Conservation (phyloP, 2,113 vertebrate species). For the Cyanoderma ruficeps region DNA sequence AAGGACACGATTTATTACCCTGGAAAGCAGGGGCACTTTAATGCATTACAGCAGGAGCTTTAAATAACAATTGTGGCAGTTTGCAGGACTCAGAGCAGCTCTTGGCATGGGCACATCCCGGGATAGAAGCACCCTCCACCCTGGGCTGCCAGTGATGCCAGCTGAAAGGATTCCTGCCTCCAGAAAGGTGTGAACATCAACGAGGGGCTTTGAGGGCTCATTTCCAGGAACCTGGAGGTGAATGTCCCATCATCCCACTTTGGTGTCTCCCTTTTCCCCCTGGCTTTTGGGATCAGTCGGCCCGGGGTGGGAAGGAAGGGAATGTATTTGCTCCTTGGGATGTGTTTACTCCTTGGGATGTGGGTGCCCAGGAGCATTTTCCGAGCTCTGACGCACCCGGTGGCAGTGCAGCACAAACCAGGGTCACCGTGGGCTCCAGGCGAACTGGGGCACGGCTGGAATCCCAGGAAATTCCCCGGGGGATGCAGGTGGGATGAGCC, state of each 20-base stretch:
- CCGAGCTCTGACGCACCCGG: not conserved
- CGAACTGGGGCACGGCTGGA: not conserved
- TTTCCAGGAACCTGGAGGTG: not conserved
- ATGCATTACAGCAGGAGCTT: not conserved
- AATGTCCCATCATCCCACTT: not conserved
- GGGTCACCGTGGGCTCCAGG: not conserved
- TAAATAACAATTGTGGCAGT: not conserved
- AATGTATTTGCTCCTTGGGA: not conserved
- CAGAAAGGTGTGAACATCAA: not conserved
- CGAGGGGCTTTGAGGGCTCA: not conserved
- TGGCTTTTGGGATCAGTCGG: not conserved
- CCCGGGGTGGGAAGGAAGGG: not conserved
- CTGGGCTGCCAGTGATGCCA: not conserved
- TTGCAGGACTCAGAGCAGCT: not conserved
- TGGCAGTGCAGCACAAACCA: not conserved
- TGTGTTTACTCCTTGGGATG: not conserved
- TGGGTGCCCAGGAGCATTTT: not conserved
- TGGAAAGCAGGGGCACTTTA: not conserved
- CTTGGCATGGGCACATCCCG: not conserved
- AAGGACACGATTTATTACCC: not conserved
- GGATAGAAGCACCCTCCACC: not conserved
- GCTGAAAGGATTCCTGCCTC: not conserved
- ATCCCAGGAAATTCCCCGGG: not conserved
- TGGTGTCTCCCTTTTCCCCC: not conserved
- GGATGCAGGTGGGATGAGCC: slow-evolving; percentile 41